phyloP scores from a whole-genome alignment of 2,888 invertebrate species.

The Andrena marginata region DNA sequence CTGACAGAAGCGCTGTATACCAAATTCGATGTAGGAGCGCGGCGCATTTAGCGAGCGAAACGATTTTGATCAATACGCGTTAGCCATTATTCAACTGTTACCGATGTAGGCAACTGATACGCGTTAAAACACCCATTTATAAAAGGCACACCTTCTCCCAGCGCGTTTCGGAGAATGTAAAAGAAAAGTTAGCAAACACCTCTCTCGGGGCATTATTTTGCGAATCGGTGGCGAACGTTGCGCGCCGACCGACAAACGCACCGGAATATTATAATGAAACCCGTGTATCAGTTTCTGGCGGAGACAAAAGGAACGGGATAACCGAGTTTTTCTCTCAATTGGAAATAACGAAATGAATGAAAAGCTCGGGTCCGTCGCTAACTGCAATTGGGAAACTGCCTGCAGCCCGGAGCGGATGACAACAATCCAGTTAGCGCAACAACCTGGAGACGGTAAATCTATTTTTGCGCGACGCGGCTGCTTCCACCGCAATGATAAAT shows the following conservation, averaged over 20 bases:
- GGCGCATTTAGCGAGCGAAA: neutral
- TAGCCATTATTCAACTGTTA: constrained; percentile 50
- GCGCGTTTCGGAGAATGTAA: neutral
- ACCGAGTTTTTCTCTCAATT: constrained; percentile 53
- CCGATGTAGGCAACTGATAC: constrained; percentile 27
- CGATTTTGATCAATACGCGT: constrained; percentile 49
- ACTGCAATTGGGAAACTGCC: constrained; percentile 67
- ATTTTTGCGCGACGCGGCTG: constrained; percentile 56
- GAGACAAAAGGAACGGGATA: neutral
- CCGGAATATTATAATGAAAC: neutral
- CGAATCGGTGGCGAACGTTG: neutral
- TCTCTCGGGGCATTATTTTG: neutral
- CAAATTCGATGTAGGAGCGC: constrained; percentile 30
- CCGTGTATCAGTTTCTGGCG: neutral
- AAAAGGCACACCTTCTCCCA: neutral
- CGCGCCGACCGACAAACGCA: neutral
- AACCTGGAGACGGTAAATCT: constrained; percentile 52
- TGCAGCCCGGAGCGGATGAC: constrained; percentile 66
- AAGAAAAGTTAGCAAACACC: neutral
- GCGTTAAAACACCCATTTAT: constrained; percentile 19
- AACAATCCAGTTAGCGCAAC: constrained; percentile 66
- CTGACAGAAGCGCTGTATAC: constrained; percentile 38
- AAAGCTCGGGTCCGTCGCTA: constrained; percentile 66
- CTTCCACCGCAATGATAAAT: constrained; percentile 44
- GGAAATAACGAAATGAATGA: constrained; percentile 70